Evolutionary conservation across 2,797 vertebrate genomes (phyloP).

Genomic region (Protonibea diacanthus): DNA sequence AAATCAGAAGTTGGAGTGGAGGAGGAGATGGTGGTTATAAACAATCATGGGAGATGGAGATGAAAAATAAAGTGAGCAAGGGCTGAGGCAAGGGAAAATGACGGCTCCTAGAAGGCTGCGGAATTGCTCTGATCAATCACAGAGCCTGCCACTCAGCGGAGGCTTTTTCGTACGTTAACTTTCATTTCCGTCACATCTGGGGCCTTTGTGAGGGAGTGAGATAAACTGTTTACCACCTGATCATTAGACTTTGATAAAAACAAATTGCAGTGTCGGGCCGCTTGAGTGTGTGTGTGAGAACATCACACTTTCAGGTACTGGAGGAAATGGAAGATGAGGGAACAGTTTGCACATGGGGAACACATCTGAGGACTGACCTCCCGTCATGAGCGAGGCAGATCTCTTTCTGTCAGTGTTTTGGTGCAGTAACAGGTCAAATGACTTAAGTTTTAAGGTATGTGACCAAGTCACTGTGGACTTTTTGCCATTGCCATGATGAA

Average conservation of each 20-base stretch:
- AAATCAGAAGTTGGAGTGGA: slow-evolving; percentile 26
- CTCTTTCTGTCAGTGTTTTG: slow-evolving; percentile 44
- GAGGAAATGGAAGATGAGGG: slow-evolving; percentile 61
- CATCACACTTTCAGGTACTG: slow-evolving; percentile 31
- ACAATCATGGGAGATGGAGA: slow-evolving; percentile 42
- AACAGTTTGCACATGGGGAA: slow-evolving; percentile 32
- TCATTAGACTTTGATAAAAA: slow-evolving; percentile 63
- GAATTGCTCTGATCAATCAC: slow-evolving; percentile 74
- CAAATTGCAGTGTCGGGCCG: slow-evolving; percentile 46
- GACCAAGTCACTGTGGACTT: slow-evolving; percentile 47
- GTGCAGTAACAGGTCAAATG: slow-evolving; percentile 61
- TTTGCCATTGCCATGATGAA: slow-evolving; percentile 59
- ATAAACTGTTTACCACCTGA: slow-evolving; percentile 73
- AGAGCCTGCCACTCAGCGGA: slow-evolving; percentile 46
- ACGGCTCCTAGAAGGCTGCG: slow-evolving; percentile 50
- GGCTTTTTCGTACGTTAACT: slow-evolving; percentile 55
- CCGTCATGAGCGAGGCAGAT: slow-evolving; percentile 28
- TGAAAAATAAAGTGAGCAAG: slow-evolving; percentile 38
- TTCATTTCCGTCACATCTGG: slow-evolving; percentile 74
- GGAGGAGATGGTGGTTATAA: slow-evolving; percentile 48
- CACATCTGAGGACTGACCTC: slow-evolving; percentile 35
- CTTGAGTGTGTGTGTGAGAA: slow-evolving; percentile 25
- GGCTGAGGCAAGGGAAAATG: slow-evolving; percentile 42
- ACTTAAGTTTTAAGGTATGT: slow-evolving; percentile 62
- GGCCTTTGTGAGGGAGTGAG: slow-evolving; percentile 43